Conservation (phyloP, 2,888 invertebrate species). For the Xestia sexstrigata region DNA sequence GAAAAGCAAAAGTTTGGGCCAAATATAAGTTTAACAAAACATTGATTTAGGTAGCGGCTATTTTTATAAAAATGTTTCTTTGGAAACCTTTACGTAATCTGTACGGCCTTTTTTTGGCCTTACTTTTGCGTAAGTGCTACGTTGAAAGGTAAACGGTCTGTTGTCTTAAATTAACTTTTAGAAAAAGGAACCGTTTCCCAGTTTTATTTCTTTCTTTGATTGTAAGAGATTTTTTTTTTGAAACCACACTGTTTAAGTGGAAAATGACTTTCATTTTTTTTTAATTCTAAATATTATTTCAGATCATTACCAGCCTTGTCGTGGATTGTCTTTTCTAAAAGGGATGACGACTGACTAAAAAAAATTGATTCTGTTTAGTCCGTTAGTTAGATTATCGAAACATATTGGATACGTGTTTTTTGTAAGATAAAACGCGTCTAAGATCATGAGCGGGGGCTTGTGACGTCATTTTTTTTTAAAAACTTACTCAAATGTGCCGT, state of each 20-base stretch:
- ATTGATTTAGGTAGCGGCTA: constrained; percentile 38
- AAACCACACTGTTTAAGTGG: not conserved
- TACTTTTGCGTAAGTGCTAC: constrained; percentile 37
- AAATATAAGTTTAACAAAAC: constrained; percentile 39
- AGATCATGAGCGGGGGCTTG: no score
- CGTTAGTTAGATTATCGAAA: no score
- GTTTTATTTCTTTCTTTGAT: constrained; percentile 1
- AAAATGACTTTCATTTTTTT: not conserved
- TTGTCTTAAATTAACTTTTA: constrained; percentile 25
- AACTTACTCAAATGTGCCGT: no score
- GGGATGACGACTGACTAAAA: no score
- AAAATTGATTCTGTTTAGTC: no score
- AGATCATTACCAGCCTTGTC: not conserved
- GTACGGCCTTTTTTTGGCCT: constrained; percentile 23
- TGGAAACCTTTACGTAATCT: constrained; percentile 28
- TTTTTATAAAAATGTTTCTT: constrained; percentile 18
- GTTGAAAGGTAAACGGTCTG: constrained; percentile 36
- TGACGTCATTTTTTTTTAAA: no score
- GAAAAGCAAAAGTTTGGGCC: constrained; percentile 17
- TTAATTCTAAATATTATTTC: not conserved
- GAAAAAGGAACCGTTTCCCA: constrained; percentile 1
- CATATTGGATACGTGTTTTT: no score
- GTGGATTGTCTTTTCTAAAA: not conserved
- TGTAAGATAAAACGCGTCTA: no score
- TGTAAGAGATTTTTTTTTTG: not conserved